These are phyloP conservation scores for Picathartes gymnocephalus DNA, from an alignment of 2,113 vertebrate species.

Conservation along the genomic window DNA sequence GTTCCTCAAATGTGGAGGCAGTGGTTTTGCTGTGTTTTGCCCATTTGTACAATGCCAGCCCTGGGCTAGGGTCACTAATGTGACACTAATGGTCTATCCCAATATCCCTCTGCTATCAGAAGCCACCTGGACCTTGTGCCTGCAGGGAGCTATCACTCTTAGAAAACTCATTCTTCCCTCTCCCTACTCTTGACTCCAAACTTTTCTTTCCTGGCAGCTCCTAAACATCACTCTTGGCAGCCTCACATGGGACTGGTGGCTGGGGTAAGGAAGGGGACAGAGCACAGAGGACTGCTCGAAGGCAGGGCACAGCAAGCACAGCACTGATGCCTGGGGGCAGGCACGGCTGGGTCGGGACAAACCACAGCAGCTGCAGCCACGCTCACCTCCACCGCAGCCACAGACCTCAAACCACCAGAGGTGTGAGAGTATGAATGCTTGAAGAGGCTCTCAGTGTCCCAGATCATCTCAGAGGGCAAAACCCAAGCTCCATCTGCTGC, in stretches of 20 bases:
- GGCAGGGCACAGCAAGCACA: background rate
- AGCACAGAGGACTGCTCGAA: background rate
- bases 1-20: rapidly evolving
- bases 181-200: background rate
- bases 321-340: background rate
- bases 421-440: rapidly evolving
- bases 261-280: background rate
- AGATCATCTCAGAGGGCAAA: background rate
- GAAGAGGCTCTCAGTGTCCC: background rate
- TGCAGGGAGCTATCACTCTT: background rate
- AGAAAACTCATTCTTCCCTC: background rate
- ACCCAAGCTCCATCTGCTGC: background rate
- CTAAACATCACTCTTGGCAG: background rate
- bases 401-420: background rate
- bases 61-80: background rate
- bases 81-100: background rate
- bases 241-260: background rate
- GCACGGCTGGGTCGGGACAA: background rate
- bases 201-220: background rate
- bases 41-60: background rate
- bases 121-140: background rate
- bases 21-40: background rate
- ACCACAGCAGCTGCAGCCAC: background rate
- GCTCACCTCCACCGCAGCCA: rapidly evolving
- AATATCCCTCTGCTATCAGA: background rate